phyloP scores from a whole-genome alignment of 2,888 invertebrate genomes.

The Sesia apiformis region DNA sequence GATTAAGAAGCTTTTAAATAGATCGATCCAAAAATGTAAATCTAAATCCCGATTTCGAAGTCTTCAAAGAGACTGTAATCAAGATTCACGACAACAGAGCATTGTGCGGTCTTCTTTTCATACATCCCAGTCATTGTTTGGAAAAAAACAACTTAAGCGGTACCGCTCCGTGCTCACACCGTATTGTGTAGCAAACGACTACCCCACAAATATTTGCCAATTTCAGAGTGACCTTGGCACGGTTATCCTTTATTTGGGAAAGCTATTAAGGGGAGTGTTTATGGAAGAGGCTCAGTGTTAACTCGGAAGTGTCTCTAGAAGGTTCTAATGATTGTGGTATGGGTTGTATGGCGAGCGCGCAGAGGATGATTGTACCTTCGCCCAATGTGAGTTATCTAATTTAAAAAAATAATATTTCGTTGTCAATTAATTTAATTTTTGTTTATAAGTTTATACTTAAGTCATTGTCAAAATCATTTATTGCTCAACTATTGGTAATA shows the following conservation, averaged over 20 bases:
- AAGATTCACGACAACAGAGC: conserved; percentile 1
- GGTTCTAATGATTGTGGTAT: conserved; percentile 30
- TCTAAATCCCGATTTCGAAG: background rate
- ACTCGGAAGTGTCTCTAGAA: conserved; percentile 3
- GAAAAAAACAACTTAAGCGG: conserved; percentile 14
- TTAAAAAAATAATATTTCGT: too few species aligned
- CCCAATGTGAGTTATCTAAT: conserved; percentile 24
- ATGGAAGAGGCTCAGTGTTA: conserved; percentile 7
- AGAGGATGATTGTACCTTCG: conserved; percentile 25
- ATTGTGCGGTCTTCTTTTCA: conserved; percentile 4
- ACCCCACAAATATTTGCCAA: conserved; percentile 19
- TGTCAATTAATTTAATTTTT: too few species aligned
- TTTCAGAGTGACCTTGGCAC: conserved; percentile 37
- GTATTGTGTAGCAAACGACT: conserved; percentile 31
- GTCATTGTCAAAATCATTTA: too few species aligned
- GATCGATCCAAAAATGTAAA: background rate
- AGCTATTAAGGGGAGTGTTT: conserved; percentile 4
- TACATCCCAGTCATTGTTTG: conserved; percentile 6
- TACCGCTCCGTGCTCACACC: conserved; percentile 30
- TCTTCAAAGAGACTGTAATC: conserved; percentile 11
- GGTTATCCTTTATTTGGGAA: conserved; percentile 18
- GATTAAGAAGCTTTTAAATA: background rate
- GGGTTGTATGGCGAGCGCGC: conserved; percentile 54
- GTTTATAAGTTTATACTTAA: too few species aligned
- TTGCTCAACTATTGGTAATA: too few species aligned